Evolutionary conservation across 2,888 invertebrate species (phyloP), one percentile per base, ranked within the genome.

Genomic region (Carcina quercana): DNA sequence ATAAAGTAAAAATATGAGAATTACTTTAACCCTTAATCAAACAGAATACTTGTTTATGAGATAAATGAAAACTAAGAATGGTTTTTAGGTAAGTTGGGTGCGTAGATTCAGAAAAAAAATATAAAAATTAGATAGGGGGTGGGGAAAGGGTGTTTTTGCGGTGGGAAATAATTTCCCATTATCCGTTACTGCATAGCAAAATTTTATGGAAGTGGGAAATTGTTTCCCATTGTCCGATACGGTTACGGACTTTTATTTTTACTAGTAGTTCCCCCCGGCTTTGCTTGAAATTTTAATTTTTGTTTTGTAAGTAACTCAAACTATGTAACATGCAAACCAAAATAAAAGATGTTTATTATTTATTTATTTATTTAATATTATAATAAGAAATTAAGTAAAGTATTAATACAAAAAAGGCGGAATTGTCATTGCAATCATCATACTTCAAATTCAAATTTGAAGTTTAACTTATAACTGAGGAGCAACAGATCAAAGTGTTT

Each of bases 141-240:
- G 20, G 7, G 7, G 10, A 15, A 28, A 11, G 11, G 24, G 15
- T 1, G 7, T 25, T 28, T 37, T 37, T 34, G 26, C 22, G 30
- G 41, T 38, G 38, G 36, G 38, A 41, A 41, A 34, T n/a, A n/a
- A 30, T 34, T 36, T 38, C 41, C 38, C 41, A 25, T 40, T 35
- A 33, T 30, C 34, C 31, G 33, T 32, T 41, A 32, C 28, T 19
- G 30, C 26, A 12, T 28, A 21, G 24, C 26, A 31, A 30, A 20
- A 33, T 34, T 19, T 33, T 27, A 30, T 30, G 6, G 19, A 38
- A 31, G 37, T 41, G 41, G 41, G 38, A 38, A 41, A 34, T 32
- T 38, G 34, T 30, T 38, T 38, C 41, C 38, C 38, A 19, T 36
- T n/a, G n/a, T n/a, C n/a, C n/a, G n/a, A n/a, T n/a, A n/a, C n/a